These are phyloP conservation scores for Lobophora halterata DNA, from an alignment of 2,888 invertebrate genomes.

Conservation along the genomic window DNA sequence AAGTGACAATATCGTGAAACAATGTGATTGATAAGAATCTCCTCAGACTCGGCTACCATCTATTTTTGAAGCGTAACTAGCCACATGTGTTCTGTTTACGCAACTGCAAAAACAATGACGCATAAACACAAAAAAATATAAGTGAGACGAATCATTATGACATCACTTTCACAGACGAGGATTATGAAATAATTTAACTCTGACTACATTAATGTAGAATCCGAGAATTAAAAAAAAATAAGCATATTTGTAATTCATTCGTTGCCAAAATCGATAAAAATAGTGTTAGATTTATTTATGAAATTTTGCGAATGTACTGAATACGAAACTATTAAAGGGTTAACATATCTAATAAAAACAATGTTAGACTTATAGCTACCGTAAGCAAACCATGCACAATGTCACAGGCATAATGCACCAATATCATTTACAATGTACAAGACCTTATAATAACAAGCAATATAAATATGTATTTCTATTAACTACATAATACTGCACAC, in stretches of 20 bases:
- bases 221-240: no score
- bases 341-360: slow-evolving; percentile 16
- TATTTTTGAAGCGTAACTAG: slow-evolving; percentile 17
- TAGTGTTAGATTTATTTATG: no score
- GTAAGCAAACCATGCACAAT: slow-evolving; percentile 28
- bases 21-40: no score
- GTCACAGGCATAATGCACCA: slow-evolving; percentile 29
- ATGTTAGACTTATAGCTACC: slow-evolving; percentile 22
- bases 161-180: slow-evolving; percentile 1
- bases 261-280: no score
- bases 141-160: slow-evolving; percentile 1
- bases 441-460: slow-evolving; percentile 38
- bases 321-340: slow-evolving; percentile 6
- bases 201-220: no score
- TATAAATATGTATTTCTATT: slow-evolving; percentile 43
- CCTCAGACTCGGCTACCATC: no score
- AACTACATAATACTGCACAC: slow-evolving; percentile 69
- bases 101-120: slow-evolving; percentile 4
- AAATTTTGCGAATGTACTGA: background rate
- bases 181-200: background rate
- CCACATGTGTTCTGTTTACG: slow-evolving; percentile 1
- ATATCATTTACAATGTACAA: slow-evolving; percentile 19
- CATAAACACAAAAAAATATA: slow-evolving; percentile 5
- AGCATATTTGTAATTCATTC: no score
- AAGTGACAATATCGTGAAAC: no score